These are phyloP conservation scores for Carettochelys insculpta DNA, from an alignment of 2,113 vertebrate species.

Conservation along the genomic window DNA sequence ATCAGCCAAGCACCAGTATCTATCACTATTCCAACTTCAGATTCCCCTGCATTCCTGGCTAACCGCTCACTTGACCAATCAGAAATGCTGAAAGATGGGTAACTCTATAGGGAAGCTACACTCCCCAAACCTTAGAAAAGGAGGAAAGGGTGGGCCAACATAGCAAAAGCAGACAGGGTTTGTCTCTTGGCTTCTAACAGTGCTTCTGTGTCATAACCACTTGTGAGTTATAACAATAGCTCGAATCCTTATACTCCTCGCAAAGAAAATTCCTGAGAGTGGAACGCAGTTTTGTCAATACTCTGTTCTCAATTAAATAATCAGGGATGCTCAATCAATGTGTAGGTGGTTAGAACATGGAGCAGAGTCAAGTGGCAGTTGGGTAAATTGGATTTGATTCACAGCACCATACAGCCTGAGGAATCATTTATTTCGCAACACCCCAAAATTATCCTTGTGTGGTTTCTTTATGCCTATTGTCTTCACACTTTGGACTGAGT, in stretches of 20 bases:
- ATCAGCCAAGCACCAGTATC: neutral
- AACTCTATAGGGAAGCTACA: neutral
- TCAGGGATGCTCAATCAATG: neutral
- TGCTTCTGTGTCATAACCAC: neutral
- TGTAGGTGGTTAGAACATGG: constrained; percentile 46
- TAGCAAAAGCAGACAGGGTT: neutral
- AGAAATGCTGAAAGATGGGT: no score
- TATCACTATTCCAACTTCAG: neutral
- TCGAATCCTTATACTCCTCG: neutral
- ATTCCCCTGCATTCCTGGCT: neutral
- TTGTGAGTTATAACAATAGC: neutral
- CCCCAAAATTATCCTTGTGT: constrained; percentile 73
- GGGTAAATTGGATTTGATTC: constrained; percentile 62
- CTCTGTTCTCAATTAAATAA: constrained; percentile 54
- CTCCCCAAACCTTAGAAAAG: neutral
- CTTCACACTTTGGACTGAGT: constrained; percentile 67
- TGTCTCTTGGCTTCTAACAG: neutral
- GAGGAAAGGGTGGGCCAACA: neutral
- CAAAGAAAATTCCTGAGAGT: neutral
- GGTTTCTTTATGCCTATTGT: constrained; percentile 74
- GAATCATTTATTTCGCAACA: constrained; percentile 60
- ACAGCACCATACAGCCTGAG: constrained; percentile 58
- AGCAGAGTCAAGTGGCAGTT: constrained; percentile 66
- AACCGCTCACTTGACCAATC: neutral
- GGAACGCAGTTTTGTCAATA: constrained; percentile 52